phyloP scores from a whole-genome alignment of 2,888 invertebrate genomes.

The Drosophila flavopinicola region DNA sequence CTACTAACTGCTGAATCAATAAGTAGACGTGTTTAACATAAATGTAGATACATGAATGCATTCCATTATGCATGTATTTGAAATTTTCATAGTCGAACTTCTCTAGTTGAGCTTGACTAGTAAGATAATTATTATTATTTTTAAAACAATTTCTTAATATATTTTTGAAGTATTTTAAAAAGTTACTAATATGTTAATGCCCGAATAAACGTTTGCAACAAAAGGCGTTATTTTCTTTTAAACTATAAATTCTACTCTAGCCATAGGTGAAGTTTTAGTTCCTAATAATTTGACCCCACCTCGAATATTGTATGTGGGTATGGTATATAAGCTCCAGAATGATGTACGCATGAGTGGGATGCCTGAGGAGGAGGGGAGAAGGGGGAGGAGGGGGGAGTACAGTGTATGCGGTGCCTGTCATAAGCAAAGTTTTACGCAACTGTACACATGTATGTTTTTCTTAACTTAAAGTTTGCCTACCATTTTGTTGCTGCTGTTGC shows the following conservation, averaged over 20 bases:
- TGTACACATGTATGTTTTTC: slow-evolving; percentile 50
- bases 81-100: no score
- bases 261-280: not conserved
- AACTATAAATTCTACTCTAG: slow-evolving; percentile 1
- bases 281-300: not conserved
- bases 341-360: slow-evolving; percentile 3
- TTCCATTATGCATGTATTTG: no score
- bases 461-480: slow-evolving; percentile 58
- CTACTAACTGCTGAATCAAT: no score
- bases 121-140: no score
- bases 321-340: slow-evolving; percentile 3
- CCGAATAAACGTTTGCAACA: no score
- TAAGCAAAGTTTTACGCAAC: slow-evolving; percentile 52
- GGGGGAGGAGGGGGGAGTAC: not conserved
- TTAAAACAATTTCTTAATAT: not conserved
- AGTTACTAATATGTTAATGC: no score
- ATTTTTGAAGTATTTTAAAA: no score
- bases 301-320: slow-evolving; percentile 11
- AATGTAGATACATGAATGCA: no score
- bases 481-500: slow-evolving; percentile 27
- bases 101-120: no score
- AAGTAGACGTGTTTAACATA: no score
- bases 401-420: slow-evolving; percentile 14
- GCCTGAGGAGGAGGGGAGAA: not conserved
- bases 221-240: no score